Evolutionary conservation across 1,140 invertebrate genomes (phyloP), one percentile per base, ranked within the genome.

Genomic region (Drosophila kohkoa): DNA sequence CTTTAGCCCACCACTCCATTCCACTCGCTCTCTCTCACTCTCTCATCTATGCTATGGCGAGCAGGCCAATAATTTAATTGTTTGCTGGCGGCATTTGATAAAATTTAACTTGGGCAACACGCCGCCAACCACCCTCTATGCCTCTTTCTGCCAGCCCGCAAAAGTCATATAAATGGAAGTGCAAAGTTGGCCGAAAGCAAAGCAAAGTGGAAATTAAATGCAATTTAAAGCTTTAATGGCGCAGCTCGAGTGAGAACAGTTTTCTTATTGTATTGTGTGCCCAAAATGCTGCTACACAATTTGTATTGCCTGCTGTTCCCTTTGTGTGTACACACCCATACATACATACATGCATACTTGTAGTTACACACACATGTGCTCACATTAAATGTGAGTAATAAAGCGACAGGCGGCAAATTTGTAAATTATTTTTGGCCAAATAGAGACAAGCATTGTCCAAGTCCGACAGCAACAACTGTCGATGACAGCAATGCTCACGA

Each of bases 51-150:
- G 57, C 28, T 51, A 49, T 35, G 20, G 11, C 6, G 20, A 32
- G n/a, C 13, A 54, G 48, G 79, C 64, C 80, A 88, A 80, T 87
- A 88, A 83, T 82, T 77, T 68, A 82, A 88, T 80, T 87, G 77
- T 79, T 77, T 74, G 83, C 82, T 72, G 66, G 64, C 71, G 83
- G 59, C 82, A 67, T 88, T 88, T 88, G 82, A 82, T 87, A 70
- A 68, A 51, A 69, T 76, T 66, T 65, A 51, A 41, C 16, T 57
- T 63, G 15, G 54, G 3, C 48, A 15, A 35, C 32, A n/a, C 49
- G 5, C 2, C 7, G 11, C 11, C 49, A n/a, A 11, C 15, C 16
- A n/a, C 48, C 20, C 2, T 5, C 30, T n/a, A 2, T 51, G 13
- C 20, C 62, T 15, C 7, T 1, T 0, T 1, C 5, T 10, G 11